These are phyloP conservation scores for Rhinolophus ferrumequinum DNA, from an alignment of 2,113 vertebrate species.

Conservation along the genomic window DNA sequence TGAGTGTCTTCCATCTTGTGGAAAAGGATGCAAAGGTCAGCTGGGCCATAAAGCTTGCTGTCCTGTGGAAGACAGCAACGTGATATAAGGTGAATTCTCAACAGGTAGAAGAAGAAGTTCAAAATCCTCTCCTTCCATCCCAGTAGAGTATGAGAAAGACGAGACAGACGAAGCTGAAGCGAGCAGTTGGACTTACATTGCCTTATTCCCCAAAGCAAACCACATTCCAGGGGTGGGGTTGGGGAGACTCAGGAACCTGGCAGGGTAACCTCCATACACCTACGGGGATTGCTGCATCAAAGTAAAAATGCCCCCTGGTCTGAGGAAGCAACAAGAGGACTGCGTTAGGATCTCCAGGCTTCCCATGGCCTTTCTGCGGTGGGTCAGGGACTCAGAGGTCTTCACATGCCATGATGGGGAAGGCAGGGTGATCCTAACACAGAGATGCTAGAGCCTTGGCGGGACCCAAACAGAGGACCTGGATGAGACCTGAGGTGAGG, in stretches of 20 bases:
- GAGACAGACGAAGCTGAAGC: neutral
- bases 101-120: neutral
- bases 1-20: no score
- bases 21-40: no score
- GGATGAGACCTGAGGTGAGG: neutral
- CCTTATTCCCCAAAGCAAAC: neutral
- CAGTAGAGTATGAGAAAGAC: neutral
- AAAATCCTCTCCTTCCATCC: neutral
- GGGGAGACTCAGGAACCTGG: neutral
- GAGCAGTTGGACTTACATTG: neutral
- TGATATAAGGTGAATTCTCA: neutral
- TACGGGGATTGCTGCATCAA: neutral
- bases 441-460: neutral
- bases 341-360: neutral
- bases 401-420: no score
- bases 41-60: no score
- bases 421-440: neutral
- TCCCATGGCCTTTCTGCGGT: accelerated
- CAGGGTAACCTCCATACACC: neutral
- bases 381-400: neutral
- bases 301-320: neutral
- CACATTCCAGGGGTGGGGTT: accelerated
- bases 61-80: neutral
- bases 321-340: neutral
- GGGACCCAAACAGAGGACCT: neutral